Conservation (phyloP, 1,140 invertebrate species). For the Belonocnema kinseyi region DNA sequence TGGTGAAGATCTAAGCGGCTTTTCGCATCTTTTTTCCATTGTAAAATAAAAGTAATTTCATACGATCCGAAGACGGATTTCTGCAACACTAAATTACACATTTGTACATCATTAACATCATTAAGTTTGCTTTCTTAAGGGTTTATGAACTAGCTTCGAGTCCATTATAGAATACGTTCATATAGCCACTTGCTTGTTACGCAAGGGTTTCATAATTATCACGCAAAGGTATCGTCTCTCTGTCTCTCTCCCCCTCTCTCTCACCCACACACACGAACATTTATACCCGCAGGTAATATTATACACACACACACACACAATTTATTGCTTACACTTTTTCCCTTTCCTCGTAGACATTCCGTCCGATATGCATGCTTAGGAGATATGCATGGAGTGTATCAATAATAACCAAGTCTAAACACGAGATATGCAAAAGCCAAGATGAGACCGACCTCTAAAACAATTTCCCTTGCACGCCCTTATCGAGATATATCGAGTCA, state of each 20-base stretch:
- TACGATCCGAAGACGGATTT: slow-evolving; percentile 39
- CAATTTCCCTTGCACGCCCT: background rate
- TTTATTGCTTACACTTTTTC: background rate
- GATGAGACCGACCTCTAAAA: background rate
- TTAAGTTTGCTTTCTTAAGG: slow-evolving; percentile 36
- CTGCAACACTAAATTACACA: slow-evolving; percentile 65
- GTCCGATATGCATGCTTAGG: slow-evolving; percentile 13
- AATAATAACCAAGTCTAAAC: slow-evolving; percentile 15
- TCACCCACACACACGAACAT: background rate
- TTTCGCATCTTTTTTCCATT: slow-evolving; percentile 35
- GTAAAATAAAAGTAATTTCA: slow-evolving; percentile 59
- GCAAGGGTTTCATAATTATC: background rate
- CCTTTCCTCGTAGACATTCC: background rate
- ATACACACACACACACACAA: slow-evolving; percentile 11
- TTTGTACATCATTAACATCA: slow-evolving; percentile 65
- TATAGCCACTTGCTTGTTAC: slow-evolving; percentile 19
- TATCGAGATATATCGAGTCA: background rate
- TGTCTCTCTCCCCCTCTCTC: slow-evolving; percentile 22
- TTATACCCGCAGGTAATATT: slow-evolving; percentile 28
- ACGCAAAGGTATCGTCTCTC: slow-evolving; percentile 10
- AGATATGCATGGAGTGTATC: slow-evolving; percentile 17
- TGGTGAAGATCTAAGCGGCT: slow-evolving; percentile 52
- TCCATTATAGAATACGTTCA: slow-evolving; percentile 37
- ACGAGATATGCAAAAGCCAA: slow-evolving; percentile 22
- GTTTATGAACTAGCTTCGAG: slow-evolving; percentile 22